Evolutionary conservation across 2,888 invertebrate genomes (phyloP), one percentile per base, ranked within the genome.

Genomic region (Drosophila falleni): DNA sequence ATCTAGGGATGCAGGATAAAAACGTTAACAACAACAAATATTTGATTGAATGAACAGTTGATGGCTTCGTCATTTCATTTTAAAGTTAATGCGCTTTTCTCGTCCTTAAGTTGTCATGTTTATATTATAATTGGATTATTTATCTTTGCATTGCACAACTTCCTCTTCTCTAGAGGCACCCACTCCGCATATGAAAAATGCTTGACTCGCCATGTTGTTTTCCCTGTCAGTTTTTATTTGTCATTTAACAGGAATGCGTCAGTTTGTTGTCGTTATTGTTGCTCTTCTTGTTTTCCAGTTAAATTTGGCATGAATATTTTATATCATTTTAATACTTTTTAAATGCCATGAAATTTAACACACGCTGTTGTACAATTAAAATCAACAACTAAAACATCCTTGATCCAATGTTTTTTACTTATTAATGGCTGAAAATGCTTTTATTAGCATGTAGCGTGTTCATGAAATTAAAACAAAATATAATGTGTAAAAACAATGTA

Each of bases 261-360:
- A 80, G 67, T 67, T 62, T 66, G 63, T 62, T 70, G 65, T 80
- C 70, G 67, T 60, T 73, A 49, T 56, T 71, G 58, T 59, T 70
- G 39, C 51, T 67, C 55, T 59, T 46, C 9, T 50, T 54, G 41
- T 46, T 61, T 71, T 63, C 47, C 71, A 35, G 66, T 66, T 71
- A 55, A 71, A 66, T 71, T 69, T 63, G 13, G 55, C 60, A 80
- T 86, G 74, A 86, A 86, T 83, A 71, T 80, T 80, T 74, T 56
- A 82, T 77, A 54, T 56, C 44, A 65, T 73, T 83, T 74, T 66
- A 86, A 82, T 86, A 74, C 72, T 76, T 51, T 35, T 76, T 82
- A 82, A 82, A 69, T 74, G 66, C 60, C 68, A 62, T 49, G 37
- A 55, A 70, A 56, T 63, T 60, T 55, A 59, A 50, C 39, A 33